A percentile compares a stretch with the other conserved stretches of the same genome.
These are phyloP conservation scores for Nannoperca obscura DNA, from an alignment of 2,797 vertebrate genomes.

Conservation along the genomic window DNA sequence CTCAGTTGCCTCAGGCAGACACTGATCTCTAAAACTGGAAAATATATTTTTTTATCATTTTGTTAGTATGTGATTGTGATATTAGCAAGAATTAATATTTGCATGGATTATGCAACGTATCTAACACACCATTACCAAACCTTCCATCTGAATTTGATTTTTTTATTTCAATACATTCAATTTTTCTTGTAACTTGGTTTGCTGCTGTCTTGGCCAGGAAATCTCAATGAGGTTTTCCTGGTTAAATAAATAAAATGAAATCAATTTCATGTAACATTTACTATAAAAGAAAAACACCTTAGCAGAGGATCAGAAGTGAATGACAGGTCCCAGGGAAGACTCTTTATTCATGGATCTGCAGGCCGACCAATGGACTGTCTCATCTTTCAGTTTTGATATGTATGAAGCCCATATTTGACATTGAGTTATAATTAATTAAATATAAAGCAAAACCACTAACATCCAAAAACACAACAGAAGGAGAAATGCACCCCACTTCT, in stretches of 20 bases:
- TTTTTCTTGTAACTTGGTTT: neutral
- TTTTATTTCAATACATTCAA: neutral
- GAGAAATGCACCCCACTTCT: neutral
- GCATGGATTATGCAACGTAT: neutral
- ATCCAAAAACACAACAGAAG: neutral
- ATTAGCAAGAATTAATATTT: neutral
- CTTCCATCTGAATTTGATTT: neutral
- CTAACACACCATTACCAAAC: neutral
- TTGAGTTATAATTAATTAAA: neutral
- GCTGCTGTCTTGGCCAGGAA: too few species aligned
- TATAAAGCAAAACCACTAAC: neutral
- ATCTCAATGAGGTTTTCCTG: too few species aligned
- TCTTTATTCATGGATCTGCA: neutral
- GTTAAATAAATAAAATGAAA: too few species aligned
- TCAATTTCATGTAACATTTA: neutral
- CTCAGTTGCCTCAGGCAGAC: neutral
- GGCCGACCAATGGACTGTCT: too few species aligned
- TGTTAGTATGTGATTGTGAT: neutral
- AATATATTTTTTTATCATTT: neutral
- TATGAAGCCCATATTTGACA: neutral
- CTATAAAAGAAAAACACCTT: neutral
- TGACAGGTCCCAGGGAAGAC: neutral
- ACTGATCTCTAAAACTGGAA: slow-evolving; percentile 3
- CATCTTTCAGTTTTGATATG: neutral
- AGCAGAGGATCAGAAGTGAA: neutral